Conservation (phyloP, 2,797 vertebrate species). For the Lutjanus argentimaculatus region DNA sequence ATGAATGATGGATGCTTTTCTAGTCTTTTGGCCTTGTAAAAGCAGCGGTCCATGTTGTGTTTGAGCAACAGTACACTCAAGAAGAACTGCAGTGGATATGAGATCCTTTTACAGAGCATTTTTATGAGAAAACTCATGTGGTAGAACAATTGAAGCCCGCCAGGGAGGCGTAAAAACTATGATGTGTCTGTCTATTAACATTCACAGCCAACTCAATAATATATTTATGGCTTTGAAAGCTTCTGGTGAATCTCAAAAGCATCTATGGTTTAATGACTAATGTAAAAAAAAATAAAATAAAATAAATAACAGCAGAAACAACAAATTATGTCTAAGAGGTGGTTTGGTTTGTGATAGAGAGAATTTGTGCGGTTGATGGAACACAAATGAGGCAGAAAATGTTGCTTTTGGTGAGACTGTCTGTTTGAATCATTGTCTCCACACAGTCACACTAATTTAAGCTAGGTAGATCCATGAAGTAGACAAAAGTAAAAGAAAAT, state of each 20-base stretch:
- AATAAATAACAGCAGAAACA: constrained; percentile 15
- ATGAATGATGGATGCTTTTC: constrained; percentile 22
- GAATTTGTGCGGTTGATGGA: constrained; percentile 16
- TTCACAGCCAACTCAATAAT: constrained; percentile 43
- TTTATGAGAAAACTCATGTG: constrained; percentile 17
- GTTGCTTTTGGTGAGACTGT: constrained; percentile 7
- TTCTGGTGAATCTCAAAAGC: constrained; percentile 33
- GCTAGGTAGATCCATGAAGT: not conserved
- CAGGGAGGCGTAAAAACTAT: constrained; percentile 26
- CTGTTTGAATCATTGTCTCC: constrained; percentile 25
- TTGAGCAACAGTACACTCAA: constrained; percentile 5
- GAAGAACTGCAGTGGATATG: constrained; percentile 13
- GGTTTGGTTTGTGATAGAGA: not conserved
- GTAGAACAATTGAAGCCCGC: not conserved
- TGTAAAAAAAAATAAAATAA: not conserved
- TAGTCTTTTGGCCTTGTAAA: not conserved
- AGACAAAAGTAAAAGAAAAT: not conserved
- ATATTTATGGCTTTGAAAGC: constrained; percentile 47
- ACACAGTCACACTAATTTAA: not conserved
- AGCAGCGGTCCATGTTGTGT: constrained; percentile 16
- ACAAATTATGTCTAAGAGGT: constrained; percentile 29
- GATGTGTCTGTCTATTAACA: constrained; percentile 34
- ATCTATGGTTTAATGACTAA: constrained; percentile 36
- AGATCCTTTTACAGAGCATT: constrained; percentile 19
- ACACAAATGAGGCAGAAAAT: constrained; percentile 25